These are phyloP conservation scores for Tyria jacobaeae DNA, from an alignment of 2,888 invertebrate genomes.

Conservation along the genomic window DNA sequence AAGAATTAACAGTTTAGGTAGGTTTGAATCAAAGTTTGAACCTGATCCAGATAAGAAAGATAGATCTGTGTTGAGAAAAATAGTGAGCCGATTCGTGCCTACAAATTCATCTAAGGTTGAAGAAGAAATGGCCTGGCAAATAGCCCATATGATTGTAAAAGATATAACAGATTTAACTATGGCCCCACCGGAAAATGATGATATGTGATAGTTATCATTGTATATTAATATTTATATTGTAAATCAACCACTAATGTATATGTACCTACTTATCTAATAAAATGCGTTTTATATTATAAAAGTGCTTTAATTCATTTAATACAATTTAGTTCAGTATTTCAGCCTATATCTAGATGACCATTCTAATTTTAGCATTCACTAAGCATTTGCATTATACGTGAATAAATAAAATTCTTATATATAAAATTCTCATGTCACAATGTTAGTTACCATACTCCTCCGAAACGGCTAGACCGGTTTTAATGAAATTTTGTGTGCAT, in stretches of 20 bases:
- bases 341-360: too few relatives aligned
- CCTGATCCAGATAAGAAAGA: slow-evolving; percentile 88
- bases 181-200: slow-evolving; percentile 83
- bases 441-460: too few relatives aligned
- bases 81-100: slow-evolving; percentile 93
- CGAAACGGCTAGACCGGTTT: too few relatives aligned
- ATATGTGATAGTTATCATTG: slow-evolving; percentile 65
- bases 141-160: slow-evolving; percentile 98
- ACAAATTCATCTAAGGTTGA: slow-evolving; percentile 95
- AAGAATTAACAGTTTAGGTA: slow-evolving; percentile 94
- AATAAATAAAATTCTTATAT: too few relatives aligned
- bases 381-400: too few relatives aligned
- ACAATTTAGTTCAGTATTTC: not conserved
- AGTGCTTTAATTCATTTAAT: not conserved
- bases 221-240: slow-evolving; percentile 66
- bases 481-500: too few relatives aligned
- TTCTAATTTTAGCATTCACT: too few relatives aligned
- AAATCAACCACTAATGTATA: slow-evolving; percentile 63
- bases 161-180: slow-evolving; percentile 96
- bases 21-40: slow-evolving; percentile 97
- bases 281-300: slow-evolving; percentile 32
- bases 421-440: too few relatives aligned
- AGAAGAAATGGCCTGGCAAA: slow-evolving; percentile 98
- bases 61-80: slow-evolving; percentile 82
- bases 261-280: slow-evolving; percentile 46